Percentiles rank a stretch among this genome's conserved stretches.
These are phyloP conservation scores for Sapayoa aenigma DNA, from an alignment of 2,113 vertebrate genomes.

Conservation along the genomic window DNA sequence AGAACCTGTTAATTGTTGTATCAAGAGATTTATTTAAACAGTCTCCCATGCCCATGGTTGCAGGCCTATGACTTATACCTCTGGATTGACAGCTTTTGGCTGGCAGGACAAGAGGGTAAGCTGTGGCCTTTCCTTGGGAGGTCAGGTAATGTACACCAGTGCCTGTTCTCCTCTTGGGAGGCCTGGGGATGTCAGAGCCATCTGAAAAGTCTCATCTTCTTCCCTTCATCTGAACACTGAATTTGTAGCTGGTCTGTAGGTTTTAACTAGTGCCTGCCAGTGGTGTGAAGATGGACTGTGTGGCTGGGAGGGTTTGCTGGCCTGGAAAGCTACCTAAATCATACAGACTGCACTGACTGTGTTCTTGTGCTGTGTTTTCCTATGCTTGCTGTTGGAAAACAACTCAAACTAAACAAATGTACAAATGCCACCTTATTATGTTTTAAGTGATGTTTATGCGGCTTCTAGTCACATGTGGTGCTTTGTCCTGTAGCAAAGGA, in stretches of 20 bases:
- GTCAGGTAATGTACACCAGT: background rate
- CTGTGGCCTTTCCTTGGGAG: slow-evolving; percentile 2
- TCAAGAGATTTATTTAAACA: slow-evolving; percentile 43
- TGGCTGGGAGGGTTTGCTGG: background rate
- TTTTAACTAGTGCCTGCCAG: background rate
- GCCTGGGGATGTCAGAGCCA: background rate
- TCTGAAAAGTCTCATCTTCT: slow-evolving; percentile 12
- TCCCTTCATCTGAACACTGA: background rate
- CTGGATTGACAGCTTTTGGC: background rate
- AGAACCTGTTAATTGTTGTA: background rate
- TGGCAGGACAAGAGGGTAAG: background rate
- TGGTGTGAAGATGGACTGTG: background rate
- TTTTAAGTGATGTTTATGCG: background rate
- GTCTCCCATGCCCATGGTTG: background rate
- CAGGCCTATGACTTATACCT: background rate
- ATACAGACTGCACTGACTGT: background rate
- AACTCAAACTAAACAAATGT: background rate
- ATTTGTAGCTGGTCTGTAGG: background rate
- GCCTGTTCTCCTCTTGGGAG: background rate
- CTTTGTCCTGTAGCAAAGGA: background rate
- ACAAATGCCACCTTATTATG: background rate
- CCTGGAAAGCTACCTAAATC: background rate
- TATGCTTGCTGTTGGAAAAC: background rate
- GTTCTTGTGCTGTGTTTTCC: background rate
- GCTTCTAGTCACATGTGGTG: background rate